Conservation (phyloP, 92 coral and sea anemone genomes). For the Zoanthus solanderi region DNA sequence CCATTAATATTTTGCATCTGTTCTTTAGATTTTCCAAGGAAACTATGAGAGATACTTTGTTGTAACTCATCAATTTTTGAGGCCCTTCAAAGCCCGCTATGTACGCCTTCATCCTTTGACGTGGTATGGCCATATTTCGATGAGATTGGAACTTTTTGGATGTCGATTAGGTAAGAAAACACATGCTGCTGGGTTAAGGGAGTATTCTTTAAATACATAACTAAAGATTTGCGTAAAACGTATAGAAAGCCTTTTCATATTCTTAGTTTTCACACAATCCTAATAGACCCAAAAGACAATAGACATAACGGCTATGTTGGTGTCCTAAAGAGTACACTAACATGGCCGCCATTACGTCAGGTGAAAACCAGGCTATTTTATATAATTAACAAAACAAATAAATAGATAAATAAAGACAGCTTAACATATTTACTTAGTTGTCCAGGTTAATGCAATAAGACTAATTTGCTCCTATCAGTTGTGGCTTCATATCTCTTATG, state of each 20-base stretch:
- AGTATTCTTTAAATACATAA: background rate
- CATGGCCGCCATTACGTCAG: too few species aligned
- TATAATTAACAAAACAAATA: too few species aligned
- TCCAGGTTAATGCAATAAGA: too few species aligned
- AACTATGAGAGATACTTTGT: conserved; percentile 63
- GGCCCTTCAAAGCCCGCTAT: conserved; percentile 50
- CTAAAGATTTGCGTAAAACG: background rate
- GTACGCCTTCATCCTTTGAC: conserved; percentile 58
- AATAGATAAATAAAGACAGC: too few species aligned
- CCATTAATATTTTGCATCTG: background rate
- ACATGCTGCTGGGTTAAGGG: background rate
- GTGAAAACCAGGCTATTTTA: too few species aligned
- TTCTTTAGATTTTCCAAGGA: conserved; percentile 55
- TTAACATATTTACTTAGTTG: too few species aligned
- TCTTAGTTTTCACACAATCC: too few species aligned
- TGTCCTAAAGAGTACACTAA: too few species aligned
- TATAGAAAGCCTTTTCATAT: background rate
- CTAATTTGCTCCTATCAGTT: too few species aligned
- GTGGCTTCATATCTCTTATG: too few species aligned
- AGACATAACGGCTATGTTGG: too few species aligned
- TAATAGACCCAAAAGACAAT: too few species aligned
- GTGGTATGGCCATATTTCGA: conserved; percentile 63
- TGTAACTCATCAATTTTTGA: conserved; percentile 36
- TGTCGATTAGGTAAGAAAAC: conserved; percentile 59
- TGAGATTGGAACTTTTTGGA: conserved; percentile 72